Evolutionary conservation across 2,797 vertebrate species (phyloP).

Genomic region (Microchirus variegatus): DNA sequence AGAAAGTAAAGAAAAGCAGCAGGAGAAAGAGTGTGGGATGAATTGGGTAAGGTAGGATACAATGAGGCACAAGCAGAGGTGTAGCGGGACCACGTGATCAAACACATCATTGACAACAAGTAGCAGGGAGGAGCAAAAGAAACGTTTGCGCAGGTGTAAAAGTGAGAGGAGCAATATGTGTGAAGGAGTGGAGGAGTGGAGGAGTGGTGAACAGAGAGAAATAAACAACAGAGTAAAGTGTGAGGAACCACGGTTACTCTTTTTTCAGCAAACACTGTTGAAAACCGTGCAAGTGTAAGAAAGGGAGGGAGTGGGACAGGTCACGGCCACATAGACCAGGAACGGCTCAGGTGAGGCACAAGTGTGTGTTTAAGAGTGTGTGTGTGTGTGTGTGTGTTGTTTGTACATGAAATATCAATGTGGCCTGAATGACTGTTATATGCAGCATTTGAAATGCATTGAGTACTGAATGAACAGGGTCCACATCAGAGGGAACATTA

Average conservation of each 20-base stretch:
- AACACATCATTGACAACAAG: constrained; percentile 31
- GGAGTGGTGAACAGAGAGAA: constrained; percentile 75
- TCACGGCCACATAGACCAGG: constrained; percentile 63
- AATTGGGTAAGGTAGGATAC: constrained; percentile 41
- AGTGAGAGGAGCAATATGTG: constrained; percentile 56
- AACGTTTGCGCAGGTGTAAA: constrained; percentile 47
- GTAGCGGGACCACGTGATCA: constrained; percentile 36
- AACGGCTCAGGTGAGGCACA: constrained; percentile 63
- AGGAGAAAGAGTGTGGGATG: constrained; percentile 28
- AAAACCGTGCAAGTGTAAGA: constrained; percentile 64
- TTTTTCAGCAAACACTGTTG: constrained; percentile 77
- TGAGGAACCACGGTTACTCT: constrained; percentile 72
- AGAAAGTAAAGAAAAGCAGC: constrained; percentile 12
- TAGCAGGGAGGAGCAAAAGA: constrained; percentile 48
- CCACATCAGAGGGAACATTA: constrained; percentile 27
- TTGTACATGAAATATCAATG: constrained; percentile 13
- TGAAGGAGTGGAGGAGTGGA: constrained; percentile 57
- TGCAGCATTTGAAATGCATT: constrained; percentile 62
- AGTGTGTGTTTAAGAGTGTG: constrained; percentile 12
- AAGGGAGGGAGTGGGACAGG: constrained; percentile 61
- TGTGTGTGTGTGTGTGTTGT: constrained; percentile 26
- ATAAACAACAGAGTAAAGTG: constrained; percentile 77
- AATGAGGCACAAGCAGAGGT: constrained; percentile 47
- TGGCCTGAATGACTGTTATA: constrained; percentile 15
- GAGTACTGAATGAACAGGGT: constrained; percentile 44